Evolutionary conservation across 2,113 vertebrate species (phyloP).

Genomic region (Epinephelus lanceolatus): DNA sequence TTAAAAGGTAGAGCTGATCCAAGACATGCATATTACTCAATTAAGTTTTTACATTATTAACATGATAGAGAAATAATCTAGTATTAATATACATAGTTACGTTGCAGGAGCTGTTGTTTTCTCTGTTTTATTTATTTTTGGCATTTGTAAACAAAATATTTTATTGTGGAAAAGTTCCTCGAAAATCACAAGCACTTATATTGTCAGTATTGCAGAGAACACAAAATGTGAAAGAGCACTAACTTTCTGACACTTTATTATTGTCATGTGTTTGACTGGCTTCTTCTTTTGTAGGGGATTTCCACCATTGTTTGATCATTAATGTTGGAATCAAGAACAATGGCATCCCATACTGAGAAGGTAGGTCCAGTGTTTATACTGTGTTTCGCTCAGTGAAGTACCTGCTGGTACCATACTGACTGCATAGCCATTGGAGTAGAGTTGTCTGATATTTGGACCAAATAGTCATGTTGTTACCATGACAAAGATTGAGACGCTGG

Average conservation of each 20-base stretch:
- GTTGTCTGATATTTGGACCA: background rate
- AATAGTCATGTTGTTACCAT: background rate
- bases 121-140: background rate
- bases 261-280: slow-evolving; percentile 22
- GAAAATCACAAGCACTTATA: background rate
- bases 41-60: background rate
- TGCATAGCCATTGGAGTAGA: background rate
- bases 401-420: background rate
- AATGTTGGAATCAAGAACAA: slow-evolving; percentile 66
- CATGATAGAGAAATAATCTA: too few species aligned
- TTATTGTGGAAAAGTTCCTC: background rate
- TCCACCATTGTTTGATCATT: slow-evolving; percentile 37
- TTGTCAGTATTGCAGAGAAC: background rate
- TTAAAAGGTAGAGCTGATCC: background rate
- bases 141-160: background rate
- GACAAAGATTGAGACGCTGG: background rate
- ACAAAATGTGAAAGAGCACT: background rate
- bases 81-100: too few species aligned
- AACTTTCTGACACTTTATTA: background rate
- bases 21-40: background rate
- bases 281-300: slow-evolving; percentile 47
- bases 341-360: slow-evolving; percentile 67
- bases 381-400: background rate
- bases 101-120: background rate
- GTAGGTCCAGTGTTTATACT: slow-evolving; percentile 50